phyloP scores from a whole-genome alignment of 23 tunicate species.

The Phallusia fumigata region DNA sequence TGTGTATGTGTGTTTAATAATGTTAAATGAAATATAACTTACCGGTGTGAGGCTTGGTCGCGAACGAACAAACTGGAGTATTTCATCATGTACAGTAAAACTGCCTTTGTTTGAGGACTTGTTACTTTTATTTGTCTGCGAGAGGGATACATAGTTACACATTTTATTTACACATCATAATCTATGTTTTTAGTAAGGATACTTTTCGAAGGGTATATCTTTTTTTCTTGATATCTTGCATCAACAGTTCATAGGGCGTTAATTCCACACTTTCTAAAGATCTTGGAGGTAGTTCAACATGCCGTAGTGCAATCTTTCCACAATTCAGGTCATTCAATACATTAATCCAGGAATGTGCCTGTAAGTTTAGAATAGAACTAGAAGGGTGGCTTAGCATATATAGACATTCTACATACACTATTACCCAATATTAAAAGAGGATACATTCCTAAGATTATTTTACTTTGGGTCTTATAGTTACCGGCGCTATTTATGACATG shows the following conservation, averaged over 20 bases:
- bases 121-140: neutral
- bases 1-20: no score
- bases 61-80: constrained; percentile 77
- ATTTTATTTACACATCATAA: neutral
- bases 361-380: neutral
- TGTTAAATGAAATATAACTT: constrained; percentile 12
- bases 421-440: no score
- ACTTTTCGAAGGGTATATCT: constrained; percentile 77
- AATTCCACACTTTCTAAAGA: constrained; percentile 34
- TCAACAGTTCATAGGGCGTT: constrained; percentile 80
- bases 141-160: neutral
- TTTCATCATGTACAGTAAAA: constrained; percentile 48
- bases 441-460: no score
- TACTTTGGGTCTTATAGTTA: no score
- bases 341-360: constrained; percentile 80
- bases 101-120: neutral
- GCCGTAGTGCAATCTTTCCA: constrained; percentile 42
- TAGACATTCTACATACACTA: no score
- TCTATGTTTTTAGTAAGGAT: neutral
- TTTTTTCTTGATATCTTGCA: constrained; percentile 77
- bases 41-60: constrained; percentile 77
- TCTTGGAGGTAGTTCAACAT: constrained; percentile 40
- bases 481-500: no score
- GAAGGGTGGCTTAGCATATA: no score
- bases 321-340: constrained; percentile 59